Evolutionary conservation across 2,113 vertebrate genomes (phyloP).

Genomic region (Laticauda laticaudata): DNA sequence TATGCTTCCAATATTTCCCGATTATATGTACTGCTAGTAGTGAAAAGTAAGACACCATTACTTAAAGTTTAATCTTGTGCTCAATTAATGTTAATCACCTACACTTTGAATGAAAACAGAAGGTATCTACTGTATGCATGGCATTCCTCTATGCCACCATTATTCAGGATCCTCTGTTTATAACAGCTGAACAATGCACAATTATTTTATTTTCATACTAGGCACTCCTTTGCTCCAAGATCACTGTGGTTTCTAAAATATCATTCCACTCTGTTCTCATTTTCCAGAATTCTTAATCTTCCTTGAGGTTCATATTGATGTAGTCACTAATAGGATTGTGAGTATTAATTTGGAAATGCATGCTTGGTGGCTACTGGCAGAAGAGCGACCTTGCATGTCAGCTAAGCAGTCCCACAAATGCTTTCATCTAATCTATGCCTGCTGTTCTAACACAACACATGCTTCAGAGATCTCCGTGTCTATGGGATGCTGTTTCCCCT

Average conservation of each 20-base stretch:
- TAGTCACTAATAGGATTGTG: constrained; percentile 90
- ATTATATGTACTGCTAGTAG: neutral
- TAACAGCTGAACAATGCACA: accelerated
- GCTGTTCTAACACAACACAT: constrained; percentile 41
- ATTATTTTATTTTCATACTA: neutral
- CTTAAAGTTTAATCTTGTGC: constrained; percentile 59
- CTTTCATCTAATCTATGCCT: constrained; percentile 71
- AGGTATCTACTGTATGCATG: neutral
- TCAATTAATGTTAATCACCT: constrained; percentile 39
- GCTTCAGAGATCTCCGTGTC: constrained; percentile 51
- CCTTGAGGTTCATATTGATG: constrained; percentile 85
- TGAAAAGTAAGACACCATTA: constrained; percentile 15
- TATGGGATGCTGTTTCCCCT: constrained; percentile 76
- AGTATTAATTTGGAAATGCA: constrained; percentile 87
- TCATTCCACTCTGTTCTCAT: constrained; percentile 79
- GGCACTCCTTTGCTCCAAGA: constrained; percentile 50
- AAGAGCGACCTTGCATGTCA: constrained; percentile 67
- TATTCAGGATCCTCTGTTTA: neutral
- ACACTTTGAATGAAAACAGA: constrained; percentile 6
- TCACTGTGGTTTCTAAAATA: constrained; percentile 61
- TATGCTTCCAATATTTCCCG: neutral
- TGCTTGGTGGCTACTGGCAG: constrained; percentile 77
- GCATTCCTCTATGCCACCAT: neutral
- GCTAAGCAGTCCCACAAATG: constrained; percentile 66
- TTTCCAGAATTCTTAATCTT: constrained; percentile 93